Evolutionary conservation across 2,797 vertebrate genomes (phyloP).

Genomic region (Pseudochirops corinnae): DNA sequence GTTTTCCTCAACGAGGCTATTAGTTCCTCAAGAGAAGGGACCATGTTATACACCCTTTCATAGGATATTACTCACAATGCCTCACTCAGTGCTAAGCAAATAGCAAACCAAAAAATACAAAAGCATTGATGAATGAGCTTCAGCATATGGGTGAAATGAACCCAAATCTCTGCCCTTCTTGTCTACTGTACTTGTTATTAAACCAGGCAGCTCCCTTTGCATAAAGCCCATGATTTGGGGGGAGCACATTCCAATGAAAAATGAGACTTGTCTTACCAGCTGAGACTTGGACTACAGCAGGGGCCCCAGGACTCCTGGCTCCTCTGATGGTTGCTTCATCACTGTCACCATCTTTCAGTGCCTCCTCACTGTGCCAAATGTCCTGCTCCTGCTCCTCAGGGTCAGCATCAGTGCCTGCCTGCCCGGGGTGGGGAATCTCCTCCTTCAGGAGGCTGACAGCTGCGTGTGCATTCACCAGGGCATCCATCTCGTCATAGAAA

Average conservation of each 20-base stretch:
- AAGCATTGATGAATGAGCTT: not conserved
- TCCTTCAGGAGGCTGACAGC: not conserved
- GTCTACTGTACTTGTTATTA: not conserved
- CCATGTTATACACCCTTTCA: not conserved
- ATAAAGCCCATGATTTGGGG: not conserved
- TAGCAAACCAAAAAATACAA: not conserved
- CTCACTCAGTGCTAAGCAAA: not conserved
- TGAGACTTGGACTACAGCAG: not conserved
- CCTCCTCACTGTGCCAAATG: not conserved
- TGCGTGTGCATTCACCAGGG: constrained; percentile 16
- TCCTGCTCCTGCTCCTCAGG: not conserved
- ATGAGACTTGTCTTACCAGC: not conserved
- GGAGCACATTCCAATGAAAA: not conserved
- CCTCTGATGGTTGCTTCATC: not conserved
- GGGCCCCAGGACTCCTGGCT: not conserved
- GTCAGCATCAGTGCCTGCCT: not conserved
- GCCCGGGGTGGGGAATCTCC: not conserved
- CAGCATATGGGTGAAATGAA: not conserved
- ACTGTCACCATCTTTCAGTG: not conserved
- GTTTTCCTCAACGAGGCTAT: not conserved
- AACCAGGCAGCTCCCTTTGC: not conserved
- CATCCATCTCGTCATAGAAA: constrained; percentile 78
- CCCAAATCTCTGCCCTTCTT: not conserved
- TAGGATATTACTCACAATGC: not conserved
- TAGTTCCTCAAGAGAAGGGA: not conserved